Conservation (phyloP, 2,888 invertebrate species). For the Eupithecia exiguata region DNA sequence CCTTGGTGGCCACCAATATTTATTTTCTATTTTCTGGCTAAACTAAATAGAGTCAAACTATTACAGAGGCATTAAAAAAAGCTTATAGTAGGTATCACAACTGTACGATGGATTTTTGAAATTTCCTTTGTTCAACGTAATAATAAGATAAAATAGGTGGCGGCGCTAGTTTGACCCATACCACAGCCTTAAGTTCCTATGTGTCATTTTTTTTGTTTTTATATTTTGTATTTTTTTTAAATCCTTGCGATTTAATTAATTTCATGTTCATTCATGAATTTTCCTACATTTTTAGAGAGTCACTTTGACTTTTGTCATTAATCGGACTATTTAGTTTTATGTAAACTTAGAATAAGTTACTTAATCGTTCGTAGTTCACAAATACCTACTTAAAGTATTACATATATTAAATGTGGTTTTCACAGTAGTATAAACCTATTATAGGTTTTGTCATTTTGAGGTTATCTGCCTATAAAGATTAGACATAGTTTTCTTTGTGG, state of each 20-base stretch:
- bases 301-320: not conserved
- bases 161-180: too few species aligned
- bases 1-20: too few species aligned
- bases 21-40: too few species aligned
- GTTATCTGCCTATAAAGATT: not conserved
- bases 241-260: too few species aligned
- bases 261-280: not conserved
- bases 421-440: not conserved
- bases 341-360: not conserved
- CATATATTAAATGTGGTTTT: not conserved
- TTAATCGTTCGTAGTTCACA: constrained; percentile 12
- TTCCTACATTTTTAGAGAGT: not conserved
- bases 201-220: not conserved
- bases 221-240: not conserved
- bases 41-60: too few species aligned
- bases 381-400: constrained; percentile 13
- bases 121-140: too few species aligned
- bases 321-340: not conserved
- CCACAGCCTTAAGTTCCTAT: too few species aligned
- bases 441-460: not conserved
- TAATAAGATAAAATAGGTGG: too few species aligned
- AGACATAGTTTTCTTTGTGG: not conserved
- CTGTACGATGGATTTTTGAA: too few species aligned
- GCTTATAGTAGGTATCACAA: too few species aligned
- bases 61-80: too few species aligned